Evolutionary conservation across 2,888 invertebrate genomes (phyloP).

Genomic region (Drosophila trichaetosa): DNA sequence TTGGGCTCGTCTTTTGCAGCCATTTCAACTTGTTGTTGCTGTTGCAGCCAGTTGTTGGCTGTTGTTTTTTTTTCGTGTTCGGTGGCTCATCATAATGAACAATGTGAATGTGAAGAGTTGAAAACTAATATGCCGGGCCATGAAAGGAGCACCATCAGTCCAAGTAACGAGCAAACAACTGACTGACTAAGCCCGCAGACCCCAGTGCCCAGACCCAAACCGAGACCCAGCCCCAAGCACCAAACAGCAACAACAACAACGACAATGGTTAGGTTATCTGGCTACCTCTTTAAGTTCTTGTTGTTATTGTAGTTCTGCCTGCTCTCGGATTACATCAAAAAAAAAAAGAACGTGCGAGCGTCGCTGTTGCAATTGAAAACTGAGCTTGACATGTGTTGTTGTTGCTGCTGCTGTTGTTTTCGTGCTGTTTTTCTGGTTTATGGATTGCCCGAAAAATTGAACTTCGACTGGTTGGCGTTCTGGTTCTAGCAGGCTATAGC

Average conservation of each 20-base stretch:
- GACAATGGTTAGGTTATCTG: slow-evolving; percentile 44
- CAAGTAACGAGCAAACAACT: slow-evolving; percentile 52
- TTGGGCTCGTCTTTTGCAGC: slow-evolving; percentile 53
- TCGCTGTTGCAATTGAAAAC: slow-evolving; percentile 73
- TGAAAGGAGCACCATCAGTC: slow-evolving; percentile 49
- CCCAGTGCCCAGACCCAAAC: slow-evolving; percentile 34
- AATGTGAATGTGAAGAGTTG: slow-evolving; percentile 62
- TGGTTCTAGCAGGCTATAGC: slow-evolving; percentile 56
- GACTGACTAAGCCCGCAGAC: slow-evolving; percentile 74
- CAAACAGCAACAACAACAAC: slow-evolving; percentile 16
- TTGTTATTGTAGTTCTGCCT: slow-evolving; percentile 38
- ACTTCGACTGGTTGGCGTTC: slow-evolving; percentile 49
- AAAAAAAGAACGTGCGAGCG: slow-evolving; percentile 40
- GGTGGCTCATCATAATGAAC: slow-evolving; percentile 71
- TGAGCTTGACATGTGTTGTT: slow-evolving; percentile 69
- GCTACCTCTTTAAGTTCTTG: slow-evolving; percentile 55
- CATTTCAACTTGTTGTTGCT: slow-evolving; percentile 7
- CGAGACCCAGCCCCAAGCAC: slow-evolving; percentile 31
- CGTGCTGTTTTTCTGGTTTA: slow-evolving; percentile 60
- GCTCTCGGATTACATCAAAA: slow-evolving; percentile 72
- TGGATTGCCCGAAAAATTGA: slow-evolving; percentile 64
- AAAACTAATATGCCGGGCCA: slow-evolving; percentile 75
- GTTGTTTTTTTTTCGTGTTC: slow-evolving; percentile 55
- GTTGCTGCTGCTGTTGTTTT: slow-evolving; percentile 46
- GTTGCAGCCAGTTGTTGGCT: slow-evolving; percentile 17